Percentiles rank a stretch among this genome's conserved stretches.
Evolutionary conservation across 64 coral and sea anemone species (phyloP).

Genomic region (Trachythela sp.): DNA sequence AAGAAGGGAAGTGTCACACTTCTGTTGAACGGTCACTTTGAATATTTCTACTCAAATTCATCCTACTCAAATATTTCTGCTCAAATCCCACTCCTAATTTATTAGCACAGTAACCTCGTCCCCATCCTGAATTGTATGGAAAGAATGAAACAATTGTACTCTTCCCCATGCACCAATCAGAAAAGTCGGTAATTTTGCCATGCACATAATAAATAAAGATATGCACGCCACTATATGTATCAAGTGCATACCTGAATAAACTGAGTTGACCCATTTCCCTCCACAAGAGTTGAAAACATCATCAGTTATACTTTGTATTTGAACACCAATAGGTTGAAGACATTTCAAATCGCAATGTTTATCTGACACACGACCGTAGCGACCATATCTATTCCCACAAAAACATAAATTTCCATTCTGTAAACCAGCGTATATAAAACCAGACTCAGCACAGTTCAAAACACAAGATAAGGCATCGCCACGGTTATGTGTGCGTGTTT

Average conservation of each 20-base stretch:
- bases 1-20: too few relatives aligned
- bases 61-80: too few relatives aligned
- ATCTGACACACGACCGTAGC: slow-evolving; percentile 58
- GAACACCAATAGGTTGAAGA: background rate
- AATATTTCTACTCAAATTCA: too few relatives aligned
- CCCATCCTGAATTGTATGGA: too few relatives aligned
- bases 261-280: slow-evolving; percentile 59
- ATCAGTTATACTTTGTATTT: background rate
- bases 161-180: too few relatives aligned
- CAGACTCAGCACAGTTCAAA: slow-evolving; percentile 29
- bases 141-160: too few relatives aligned
- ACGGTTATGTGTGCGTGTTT: slow-evolving; percentile 41
- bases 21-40: too few relatives aligned
- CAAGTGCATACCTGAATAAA: slow-evolving; percentile 48
- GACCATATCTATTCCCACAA: slow-evolving; percentile 58
- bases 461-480: slow-evolving; percentile 43
- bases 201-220: too few relatives aligned
- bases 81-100: too few relatives aligned
- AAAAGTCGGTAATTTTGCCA: too few relatives aligned
- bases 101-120: too few relatives aligned
- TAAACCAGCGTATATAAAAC: slow-evolving; percentile 61
- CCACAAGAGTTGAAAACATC: slow-evolving; percentile 55
- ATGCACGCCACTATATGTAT: background rate
- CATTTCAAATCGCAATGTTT: slow-evolving; percentile 55
- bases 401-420: slow-evolving; percentile 75